Base-by-base conservation (phyloP, 1,140 invertebrate species). In the Ceratina australensis region DNA sequence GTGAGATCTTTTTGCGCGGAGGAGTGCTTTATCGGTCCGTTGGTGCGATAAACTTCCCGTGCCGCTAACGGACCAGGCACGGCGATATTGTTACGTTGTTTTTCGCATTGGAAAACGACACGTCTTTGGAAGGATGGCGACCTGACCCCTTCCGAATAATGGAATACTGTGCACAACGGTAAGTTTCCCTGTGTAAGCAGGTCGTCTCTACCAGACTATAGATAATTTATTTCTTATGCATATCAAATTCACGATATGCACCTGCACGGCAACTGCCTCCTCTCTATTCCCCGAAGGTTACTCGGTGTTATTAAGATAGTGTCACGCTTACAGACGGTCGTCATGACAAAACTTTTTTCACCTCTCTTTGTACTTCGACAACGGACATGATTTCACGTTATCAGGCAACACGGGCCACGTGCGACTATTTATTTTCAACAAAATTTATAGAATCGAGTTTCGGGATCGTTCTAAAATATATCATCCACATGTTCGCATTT, bases 91-190 rank as follows among this genome's bases (percentile, higher is more conserved):
- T 78, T 75, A 59, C 61, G 54, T 64, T 69, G 71, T 77, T 84
- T 68, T 59, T 65, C 64, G 47, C 22, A 24, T 54, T 71, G 61
- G 20, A 49, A 65, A 83, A 72, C 80, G 68, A 79, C 69, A 84
- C 72, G 78, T 80, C 60, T 82, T 69, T 59, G 57, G 79, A 83
- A 90, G 86, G 86, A 91, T 89, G 90, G 88, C 89, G 85, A 90
- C 87, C 88, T 90, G 90, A 91, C 89, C 89, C 86, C 84, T 76
- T 84, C 57, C 67, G 73, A 90, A 89, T 87, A 88, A 90, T 90
- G 90, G 87, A 90, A 88, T 86, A 88, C 86, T 86, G 84, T 86
- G 71, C 82, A 81, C 84, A 83, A 87, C 86, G 88, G 89, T 89
- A 88, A 63, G 88, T 86, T 79, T 64, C 50, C 7, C 20, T 50